These are phyloP conservation scores for Archocentrus centrarchus DNA, from an alignment of 2,113 vertebrate genomes.

Conservation along the genomic window DNA sequence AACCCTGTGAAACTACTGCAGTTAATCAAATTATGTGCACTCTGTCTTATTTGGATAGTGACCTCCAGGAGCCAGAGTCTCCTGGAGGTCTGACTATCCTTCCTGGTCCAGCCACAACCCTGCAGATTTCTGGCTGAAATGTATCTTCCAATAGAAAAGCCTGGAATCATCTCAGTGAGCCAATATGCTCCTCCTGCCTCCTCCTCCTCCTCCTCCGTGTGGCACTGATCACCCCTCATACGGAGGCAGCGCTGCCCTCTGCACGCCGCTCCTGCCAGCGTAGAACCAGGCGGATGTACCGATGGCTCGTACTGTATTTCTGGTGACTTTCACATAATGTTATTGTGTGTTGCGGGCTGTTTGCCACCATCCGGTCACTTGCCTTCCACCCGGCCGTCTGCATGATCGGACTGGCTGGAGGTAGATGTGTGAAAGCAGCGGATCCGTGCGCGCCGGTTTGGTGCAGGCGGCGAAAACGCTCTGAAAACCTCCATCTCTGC, in stretches of 20 bases:
- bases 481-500: constrained; percentile 47
- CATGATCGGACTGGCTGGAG: constrained; percentile 16
- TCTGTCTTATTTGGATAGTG: background rate
- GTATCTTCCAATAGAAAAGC: constrained; percentile 25
- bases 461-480: constrained; percentile 38
- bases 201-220: constrained; percentile 18
- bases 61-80: background rate
- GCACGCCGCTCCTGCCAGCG: constrained; percentile 33
- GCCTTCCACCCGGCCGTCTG: constrained; percentile 5
- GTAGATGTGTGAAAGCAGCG: constrained; percentile 32
- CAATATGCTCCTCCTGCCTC: constrained; percentile 16
- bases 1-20: background rate
- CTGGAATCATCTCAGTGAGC: background rate
- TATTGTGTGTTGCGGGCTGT: constrained; percentile 11
- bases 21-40: background rate
- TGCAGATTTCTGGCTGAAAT: background rate
- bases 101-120: background rate
- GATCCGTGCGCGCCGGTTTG: constrained; percentile 19
- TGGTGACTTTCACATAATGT: constrained; percentile 45
- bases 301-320: constrained; percentile 48
- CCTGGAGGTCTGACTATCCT: too few species aligned
- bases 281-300: constrained; percentile 33
- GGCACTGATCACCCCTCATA: constrained; percentile 60
- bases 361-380: background rate
- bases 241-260: constrained; percentile 25